Evolutionary conservation across 2,797 vertebrate genomes (phyloP).

Genomic region (Thalassophryne amazonica): DNA sequence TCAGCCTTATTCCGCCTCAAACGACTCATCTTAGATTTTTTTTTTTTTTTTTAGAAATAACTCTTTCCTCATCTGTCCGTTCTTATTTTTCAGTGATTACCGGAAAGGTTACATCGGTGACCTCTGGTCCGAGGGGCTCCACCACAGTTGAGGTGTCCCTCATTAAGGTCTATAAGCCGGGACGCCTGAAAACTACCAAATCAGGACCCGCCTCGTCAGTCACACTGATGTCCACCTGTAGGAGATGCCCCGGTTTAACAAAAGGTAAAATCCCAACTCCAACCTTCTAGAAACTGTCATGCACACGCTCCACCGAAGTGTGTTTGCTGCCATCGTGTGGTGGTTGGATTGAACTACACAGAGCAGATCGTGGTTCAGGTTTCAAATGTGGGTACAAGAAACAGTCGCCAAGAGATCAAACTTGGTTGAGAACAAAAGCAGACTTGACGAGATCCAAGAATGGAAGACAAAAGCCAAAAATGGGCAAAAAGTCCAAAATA

Average conservation of each 20-base stretch:
- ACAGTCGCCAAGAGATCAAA: no score
- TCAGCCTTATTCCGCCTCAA: not conserved
- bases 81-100: constrained; percentile 68
- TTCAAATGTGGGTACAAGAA: no score
- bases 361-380: no score
- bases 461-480: no score
- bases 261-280: constrained; percentile 66
- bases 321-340: no score
- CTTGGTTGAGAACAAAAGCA: no score
- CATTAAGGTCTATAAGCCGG: constrained; percentile 72
- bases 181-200: constrained; percentile 60
- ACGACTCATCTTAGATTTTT: not conserved
- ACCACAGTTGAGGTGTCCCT: constrained; percentile 59
- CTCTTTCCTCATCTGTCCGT: constrained; percentile 31
- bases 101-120: constrained; percentile 65
- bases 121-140: constrained; percentile 46
- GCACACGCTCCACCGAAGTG: not conserved
- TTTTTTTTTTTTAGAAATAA: not conserved
- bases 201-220: constrained; percentile 58
- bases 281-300: not conserved
- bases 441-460: no score
- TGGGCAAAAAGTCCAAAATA: no score
- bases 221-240: constrained; percentile 64
- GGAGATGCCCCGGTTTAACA: constrained; percentile 67
- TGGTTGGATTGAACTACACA: no score